Base-by-base conservation (phyloP, 2,888 invertebrate genomes). In the Meloe dianella region DNA sequence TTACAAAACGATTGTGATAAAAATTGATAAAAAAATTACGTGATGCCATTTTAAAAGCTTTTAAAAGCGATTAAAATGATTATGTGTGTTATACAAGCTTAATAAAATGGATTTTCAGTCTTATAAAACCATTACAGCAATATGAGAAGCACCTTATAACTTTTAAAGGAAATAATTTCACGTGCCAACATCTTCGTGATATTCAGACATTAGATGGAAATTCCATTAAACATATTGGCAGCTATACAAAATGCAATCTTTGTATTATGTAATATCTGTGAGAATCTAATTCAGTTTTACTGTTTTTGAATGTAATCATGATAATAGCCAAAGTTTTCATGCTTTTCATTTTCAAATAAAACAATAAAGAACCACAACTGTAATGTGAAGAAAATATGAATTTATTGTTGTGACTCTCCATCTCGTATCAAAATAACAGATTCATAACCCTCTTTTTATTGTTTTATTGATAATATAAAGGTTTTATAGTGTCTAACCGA, bases 181-280 rank as follows among this genome's bases (percentile, higher is more conserved):
- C 67, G 61, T 66, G 24, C 54, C 57, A 58, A 57, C 47, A 58
- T 54, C 61, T 67, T 63, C 67, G 67, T 67, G 67, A 61, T 61
- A 64, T 64, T 58, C 29, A 24, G 56, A 64, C 67, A 67, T 67
- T 67, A 67, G 24, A 67, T 58, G 63, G 56, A 61, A 67, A 67
- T 64, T 67, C 67, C 67, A 67, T 67, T 64, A 67, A 61, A 64
- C 67, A 67, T 67, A 67, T 67, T 64, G 61, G 54, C 54, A 24
- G 24, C 67, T 54, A 27, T 60, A 67, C 64, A 61, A 35, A 64
- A 64, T 61, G 61, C 59, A 67, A 67, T 61, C 64, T 64, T 64
- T 61, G 20, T 51, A 60, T 67, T 67, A 61, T 67, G 59, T 59
- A 68, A 68, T 65, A 67, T 67, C 64, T 64, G 63, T 57, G 59